phyloP scores from a whole-genome alignment of 1,140 invertebrate species.

The Dermatophagoides farinae region DNA sequence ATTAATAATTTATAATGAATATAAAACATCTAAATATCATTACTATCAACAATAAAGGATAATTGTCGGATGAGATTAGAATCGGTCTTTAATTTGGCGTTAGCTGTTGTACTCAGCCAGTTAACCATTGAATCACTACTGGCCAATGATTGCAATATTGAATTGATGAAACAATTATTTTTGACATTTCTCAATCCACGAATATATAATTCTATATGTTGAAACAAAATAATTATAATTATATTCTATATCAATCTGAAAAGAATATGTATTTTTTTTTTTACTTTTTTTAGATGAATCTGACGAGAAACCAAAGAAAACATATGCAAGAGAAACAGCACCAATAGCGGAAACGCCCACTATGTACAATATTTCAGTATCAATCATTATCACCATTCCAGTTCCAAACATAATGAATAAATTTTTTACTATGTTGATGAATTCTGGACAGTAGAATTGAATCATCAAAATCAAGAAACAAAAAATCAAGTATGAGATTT shows the following conservation, averaged over 20 bases:
- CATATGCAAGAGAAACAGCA: background rate
- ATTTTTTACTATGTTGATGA: no score
- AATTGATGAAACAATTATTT: conserved; percentile 66
- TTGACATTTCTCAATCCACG: conserved; percentile 60
- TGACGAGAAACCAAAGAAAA: background rate
- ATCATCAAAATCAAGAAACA: no score
- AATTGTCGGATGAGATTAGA: conserved; percentile 6
- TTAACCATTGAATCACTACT: conserved; percentile 49
- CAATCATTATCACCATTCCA: background rate
- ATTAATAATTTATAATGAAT: background rate
- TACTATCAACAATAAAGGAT: background rate
- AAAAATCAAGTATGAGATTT: no score
- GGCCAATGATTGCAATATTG: conserved; percentile 56
- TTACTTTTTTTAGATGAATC: background rate
- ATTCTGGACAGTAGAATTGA: no score
- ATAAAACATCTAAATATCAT: background rate
- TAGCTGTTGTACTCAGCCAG: conserved; percentile 42
- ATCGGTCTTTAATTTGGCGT: background rate
- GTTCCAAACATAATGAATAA: no score
- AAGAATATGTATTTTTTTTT: background rate
- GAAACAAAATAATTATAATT: background rate
- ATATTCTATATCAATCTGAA: background rate
- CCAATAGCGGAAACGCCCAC: background rate
- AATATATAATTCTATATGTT: conserved; percentile 13
- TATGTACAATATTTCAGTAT: background rate